These are phyloP conservation scores for Cephus runcator DNA, from an alignment of 2,888 invertebrate genomes.

Conservation along the genomic window DNA sequence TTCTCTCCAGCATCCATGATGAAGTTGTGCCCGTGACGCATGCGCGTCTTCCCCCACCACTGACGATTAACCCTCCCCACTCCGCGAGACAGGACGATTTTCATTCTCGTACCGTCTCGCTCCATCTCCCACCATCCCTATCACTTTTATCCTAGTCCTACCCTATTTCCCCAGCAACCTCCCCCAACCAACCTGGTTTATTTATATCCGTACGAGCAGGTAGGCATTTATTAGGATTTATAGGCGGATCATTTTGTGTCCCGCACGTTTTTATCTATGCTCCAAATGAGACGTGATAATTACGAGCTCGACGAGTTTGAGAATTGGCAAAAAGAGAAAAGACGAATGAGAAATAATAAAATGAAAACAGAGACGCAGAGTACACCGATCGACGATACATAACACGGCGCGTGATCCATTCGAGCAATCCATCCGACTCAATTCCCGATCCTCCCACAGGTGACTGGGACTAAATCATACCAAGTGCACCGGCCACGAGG, in stretches of 20 bases:
- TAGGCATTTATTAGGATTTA: slow-evolving; percentile 63
- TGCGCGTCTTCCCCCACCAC: slow-evolving; percentile 6
- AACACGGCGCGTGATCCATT: neutral
- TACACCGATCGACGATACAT: neutral
- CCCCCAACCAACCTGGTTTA: slow-evolving; percentile 35
- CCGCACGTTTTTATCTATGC: slow-evolving; percentile 41
- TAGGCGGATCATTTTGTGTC: slow-evolving; percentile 52
- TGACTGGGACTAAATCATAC: neutral
- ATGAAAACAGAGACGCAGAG: neutral
- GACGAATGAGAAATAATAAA: neutral
- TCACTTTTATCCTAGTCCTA: neutral
- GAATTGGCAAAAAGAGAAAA: neutral
- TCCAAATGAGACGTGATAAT: slow-evolving; percentile 52
- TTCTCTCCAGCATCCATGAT: slow-evolving; percentile 43
- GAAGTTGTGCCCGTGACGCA: slow-evolving; percentile 41
- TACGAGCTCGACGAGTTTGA: slow-evolving; percentile 22
- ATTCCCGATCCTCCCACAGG: neutral
- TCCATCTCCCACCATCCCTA: slow-evolving; percentile 3
- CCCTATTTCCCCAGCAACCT: slow-evolving; percentile 6
- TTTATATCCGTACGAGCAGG: slow-evolving; percentile 50
- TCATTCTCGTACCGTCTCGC: neutral
- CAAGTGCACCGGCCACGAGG: neutral
- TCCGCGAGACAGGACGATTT: neutral
- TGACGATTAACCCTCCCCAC: neutral
- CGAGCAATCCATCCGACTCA: neutral